These are phyloP conservation scores for Achroia grisella DNA, from an alignment of 1,140 invertebrate genomes.

Conservation along the genomic window DNA sequence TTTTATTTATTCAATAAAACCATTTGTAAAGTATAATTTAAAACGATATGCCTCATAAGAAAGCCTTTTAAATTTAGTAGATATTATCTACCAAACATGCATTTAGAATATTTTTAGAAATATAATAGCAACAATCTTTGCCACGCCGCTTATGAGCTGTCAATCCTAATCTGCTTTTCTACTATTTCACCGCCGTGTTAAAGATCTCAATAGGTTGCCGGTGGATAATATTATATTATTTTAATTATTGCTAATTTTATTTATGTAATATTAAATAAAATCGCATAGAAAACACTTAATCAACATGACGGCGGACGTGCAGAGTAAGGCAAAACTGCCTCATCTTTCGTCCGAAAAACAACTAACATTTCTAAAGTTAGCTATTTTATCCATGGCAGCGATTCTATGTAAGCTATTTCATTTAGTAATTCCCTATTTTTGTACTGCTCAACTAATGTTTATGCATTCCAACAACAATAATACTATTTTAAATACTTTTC, in stretches of 20 bases:
- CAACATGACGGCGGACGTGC: slow-evolving; percentile 54
- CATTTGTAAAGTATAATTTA: too few relatives aligned
- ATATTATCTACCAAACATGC: too few relatives aligned
- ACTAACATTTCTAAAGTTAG: slow-evolving; percentile 94
- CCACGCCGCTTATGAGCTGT: slow-evolving; percentile 56
- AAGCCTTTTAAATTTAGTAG: too few relatives aligned
- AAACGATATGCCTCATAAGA: too few relatives aligned
- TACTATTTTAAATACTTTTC: slow-evolving; percentile 8
- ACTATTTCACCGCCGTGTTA: slow-evolving; percentile 7
- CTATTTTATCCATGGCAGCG: slow-evolving; percentile 92
- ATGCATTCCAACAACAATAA: too few relatives aligned
- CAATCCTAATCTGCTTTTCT: slow-evolving; percentile 27
- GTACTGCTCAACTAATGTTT: not conserved
- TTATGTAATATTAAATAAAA: slow-evolving; percentile 12
- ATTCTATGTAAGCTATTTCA: slow-evolving; percentile 88
- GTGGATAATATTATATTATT: slow-evolving; percentile 25
- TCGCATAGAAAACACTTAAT: slow-evolving; percentile 7
- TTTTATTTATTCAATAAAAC: too few relatives aligned
- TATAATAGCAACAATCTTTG: slow-evolving; percentile 26
- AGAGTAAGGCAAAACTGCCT: slow-evolving; percentile 41
- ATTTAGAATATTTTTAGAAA: not conserved
- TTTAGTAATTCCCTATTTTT: slow-evolving; percentile 7
- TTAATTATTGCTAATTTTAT: slow-evolving; percentile 13
- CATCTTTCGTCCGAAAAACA: slow-evolving; percentile 85
- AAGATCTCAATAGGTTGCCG: slow-evolving; percentile 53